A percentile compares a stretch with the other conserved stretches of the same genome.
Conservation (phyloP, 2,113 vertebrate genomes). For the Neogobius melanostomus region DNA sequence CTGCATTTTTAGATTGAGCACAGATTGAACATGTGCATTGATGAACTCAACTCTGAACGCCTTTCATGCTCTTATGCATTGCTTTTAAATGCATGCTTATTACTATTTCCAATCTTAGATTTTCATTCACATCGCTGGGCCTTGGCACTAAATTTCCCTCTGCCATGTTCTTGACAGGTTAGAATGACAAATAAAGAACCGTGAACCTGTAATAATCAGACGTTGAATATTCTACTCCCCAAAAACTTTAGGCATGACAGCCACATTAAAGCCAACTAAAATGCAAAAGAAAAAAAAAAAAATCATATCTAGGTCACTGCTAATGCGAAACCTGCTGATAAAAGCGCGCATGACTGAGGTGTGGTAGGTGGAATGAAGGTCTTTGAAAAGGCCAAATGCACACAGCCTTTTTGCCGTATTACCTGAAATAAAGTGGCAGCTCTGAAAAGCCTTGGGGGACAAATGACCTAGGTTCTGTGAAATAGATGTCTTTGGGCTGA, state of each 20-base stretch:
- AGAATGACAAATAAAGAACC: too few species aligned
- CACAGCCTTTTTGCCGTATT: conserved; percentile 28
- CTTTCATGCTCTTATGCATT: too few species aligned
- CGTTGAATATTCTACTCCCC: too few species aligned
- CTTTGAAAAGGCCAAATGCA: conserved; percentile 15
- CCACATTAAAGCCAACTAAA: conserved; percentile 32
- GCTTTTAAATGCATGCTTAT: too few species aligned
- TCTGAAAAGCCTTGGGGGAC: conserved; percentile 15
- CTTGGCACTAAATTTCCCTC: too few species aligned
- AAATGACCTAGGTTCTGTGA: conserved; percentile 13
- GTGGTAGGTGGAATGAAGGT: conserved; percentile 30
- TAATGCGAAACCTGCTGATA: conserved; percentile 6
- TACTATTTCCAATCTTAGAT: too few species aligned
- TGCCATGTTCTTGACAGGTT: too few species aligned
- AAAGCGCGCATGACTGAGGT: conserved; percentile 11
- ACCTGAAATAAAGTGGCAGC: conserved; percentile 25
- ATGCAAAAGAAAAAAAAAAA: not conserved
- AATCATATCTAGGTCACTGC: conserved; percentile 28
- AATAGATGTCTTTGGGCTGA: conserved; percentile 8
- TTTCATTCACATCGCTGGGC: too few species aligned
- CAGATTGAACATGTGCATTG: too few species aligned
- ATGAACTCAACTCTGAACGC: too few species aligned
- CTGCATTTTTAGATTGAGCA: too few species aligned
- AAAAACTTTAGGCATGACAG: not conserved
- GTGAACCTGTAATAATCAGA: too few species aligned